These are phyloP conservation scores for Drosophila tristis DNA, from an alignment of 1,140 invertebrate genomes.

Conservation along the genomic window DNA sequence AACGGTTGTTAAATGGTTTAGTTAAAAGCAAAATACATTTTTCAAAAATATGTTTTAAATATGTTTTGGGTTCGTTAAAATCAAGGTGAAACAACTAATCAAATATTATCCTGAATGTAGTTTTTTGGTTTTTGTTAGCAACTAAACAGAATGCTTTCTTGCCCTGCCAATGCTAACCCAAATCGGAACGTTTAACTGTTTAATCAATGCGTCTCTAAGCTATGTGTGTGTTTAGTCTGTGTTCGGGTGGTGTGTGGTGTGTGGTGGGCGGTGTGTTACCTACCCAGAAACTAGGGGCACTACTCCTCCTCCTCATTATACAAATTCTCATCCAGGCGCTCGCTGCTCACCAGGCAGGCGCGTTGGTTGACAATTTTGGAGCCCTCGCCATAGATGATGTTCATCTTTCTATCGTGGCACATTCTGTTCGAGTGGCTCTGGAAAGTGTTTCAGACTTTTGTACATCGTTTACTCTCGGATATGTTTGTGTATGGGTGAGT, in stretches of 20 bases:
- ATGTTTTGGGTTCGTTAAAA: slow-evolving; percentile 40
- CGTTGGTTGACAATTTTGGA: slow-evolving; percentile 68
- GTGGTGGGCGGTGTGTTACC: slow-evolving; percentile 32
- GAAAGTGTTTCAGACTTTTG: slow-evolving; percentile 47
- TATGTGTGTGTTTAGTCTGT: slow-evolving; percentile 13
- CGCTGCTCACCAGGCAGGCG: slow-evolving; percentile 31
- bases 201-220: not conserved
- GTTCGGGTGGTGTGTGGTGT: slow-evolving; percentile 13
- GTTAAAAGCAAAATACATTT: slow-evolving; percentile 73
- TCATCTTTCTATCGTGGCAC: slow-evolving; percentile 51
- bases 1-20: slow-evolving; percentile 61
- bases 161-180: slow-evolving; percentile 15
- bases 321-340: slow-evolving; percentile 69
- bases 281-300: slow-evolving; percentile 49
- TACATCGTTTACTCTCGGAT: not conserved
- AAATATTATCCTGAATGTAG: slow-evolving; percentile 30
- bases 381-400: slow-evolving; percentile 72
- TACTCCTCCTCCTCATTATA: slow-evolving; percentile 69
- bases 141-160: slow-evolving; percentile 23
- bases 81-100: slow-evolving; percentile 33
- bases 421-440: slow-evolving; percentile 43
- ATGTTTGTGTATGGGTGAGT: slow-evolving; percentile 7
- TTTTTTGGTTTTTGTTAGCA: slow-evolving; percentile 19
- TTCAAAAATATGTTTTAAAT: slow-evolving; percentile 56
- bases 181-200: slow-evolving; percentile 6